Base-by-base conservation (phyloP, 2,113 vertebrate species). In the Pelvicachromis taeniatus region DNA sequence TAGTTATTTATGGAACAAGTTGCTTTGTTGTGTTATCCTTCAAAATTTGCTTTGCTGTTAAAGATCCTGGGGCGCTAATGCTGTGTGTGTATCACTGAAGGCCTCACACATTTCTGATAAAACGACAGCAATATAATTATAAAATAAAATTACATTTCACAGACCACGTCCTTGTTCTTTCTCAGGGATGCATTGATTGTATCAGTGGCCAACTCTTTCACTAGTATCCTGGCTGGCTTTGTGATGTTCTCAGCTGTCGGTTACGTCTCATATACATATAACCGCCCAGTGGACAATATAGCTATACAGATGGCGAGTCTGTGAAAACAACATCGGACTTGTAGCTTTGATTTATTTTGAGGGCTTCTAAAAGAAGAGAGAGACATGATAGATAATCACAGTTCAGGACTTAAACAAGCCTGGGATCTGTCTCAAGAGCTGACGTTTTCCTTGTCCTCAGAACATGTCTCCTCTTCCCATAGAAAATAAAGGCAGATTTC, bases 211-310 rank as follows among this genome's bases (percentile, higher is more conserved):
- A 96, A 96, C 88, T 95, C 93, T 6, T 95, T 95, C 59, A 96
- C 96, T 1, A 97, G 96, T 81, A 93, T 97, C 73, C 85, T 96
- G 85, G 94, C 96, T 73, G 96, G 96, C 13, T 94, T 96, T 80
- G 96, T 96, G 63, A 95, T 97, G 83, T 96, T 97, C 92, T 97
- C 96, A 50, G 96, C 94, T 29, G 92, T 96, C 65, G 96, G 96
- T 33, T 96, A 96, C 93, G 96, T 97, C 95, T 92, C 95, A 85
- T 92, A 96, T 52, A 85, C 92, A 65, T 94, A 96, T 83, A 93
- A 96, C 82, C 93, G 96, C 11, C 95, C 96, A n/a, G 93, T 97
- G 68, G 94, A 96, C 8, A 93, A 95, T 82, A 96, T 96, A 55
- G 95, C 96, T 7, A 96, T 7, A 96, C 94, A 53, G 95, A 94